A percentile compares a stretch with the other conserved stretches of the same genome.
phyloP scores from a whole-genome alignment of 2,113 vertebrate genomes.

The Physeter macrocephalus region DNA sequence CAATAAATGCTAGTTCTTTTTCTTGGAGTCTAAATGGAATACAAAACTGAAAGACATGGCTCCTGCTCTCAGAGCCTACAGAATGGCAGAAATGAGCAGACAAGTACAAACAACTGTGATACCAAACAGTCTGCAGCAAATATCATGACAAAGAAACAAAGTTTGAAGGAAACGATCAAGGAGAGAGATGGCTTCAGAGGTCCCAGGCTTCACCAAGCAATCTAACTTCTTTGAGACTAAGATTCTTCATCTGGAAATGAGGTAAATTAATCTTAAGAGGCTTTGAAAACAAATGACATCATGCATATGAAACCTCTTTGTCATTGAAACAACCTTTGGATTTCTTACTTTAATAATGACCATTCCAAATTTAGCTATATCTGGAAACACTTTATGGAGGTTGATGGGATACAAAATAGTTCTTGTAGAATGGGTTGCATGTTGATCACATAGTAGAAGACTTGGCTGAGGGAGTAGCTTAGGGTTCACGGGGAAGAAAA shows the following conservation, averaged over 20 bases:
- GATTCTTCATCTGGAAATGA: slow-evolving; percentile 14
- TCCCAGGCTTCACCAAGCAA: background rate
- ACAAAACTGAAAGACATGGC: background rate
- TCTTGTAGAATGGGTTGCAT: background rate
- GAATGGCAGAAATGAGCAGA: background rate
- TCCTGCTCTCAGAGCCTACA: background rate
- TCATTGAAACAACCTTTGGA: background rate
- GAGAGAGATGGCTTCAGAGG: background rate
- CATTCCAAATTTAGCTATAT: background rate
- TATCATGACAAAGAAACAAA: background rate
- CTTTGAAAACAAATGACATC: background rate
- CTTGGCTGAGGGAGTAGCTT: background rate
- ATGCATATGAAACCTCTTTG: background rate
- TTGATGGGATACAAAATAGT: background rate
- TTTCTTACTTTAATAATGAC: background rate
- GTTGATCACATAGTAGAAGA: background rate
- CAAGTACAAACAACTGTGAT: background rate
- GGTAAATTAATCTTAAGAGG: background rate
- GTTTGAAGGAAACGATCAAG: background rate
- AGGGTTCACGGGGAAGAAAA: background rate
- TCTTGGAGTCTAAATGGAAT: background rate
- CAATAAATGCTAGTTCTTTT: background rate
- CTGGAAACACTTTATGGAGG: background rate
- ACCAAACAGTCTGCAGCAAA: background rate
- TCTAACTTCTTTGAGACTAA: background rate